A percentile compares a stretch with the other conserved stretches of the same genome.
Conservation (phyloP, 1,140 invertebrate genomes). For the Vollenhovia emeryi region DNA sequence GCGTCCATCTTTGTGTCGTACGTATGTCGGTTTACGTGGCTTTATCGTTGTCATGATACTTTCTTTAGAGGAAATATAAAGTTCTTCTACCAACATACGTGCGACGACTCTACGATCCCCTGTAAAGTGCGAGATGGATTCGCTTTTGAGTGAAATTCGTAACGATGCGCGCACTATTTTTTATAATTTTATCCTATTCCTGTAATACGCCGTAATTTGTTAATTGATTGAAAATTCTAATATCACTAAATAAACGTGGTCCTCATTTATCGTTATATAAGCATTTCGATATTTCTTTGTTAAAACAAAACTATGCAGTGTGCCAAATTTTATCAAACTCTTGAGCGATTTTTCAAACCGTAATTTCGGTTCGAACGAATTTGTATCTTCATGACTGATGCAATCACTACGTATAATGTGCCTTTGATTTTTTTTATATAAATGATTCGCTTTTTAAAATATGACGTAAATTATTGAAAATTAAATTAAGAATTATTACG, state of each 20-base stretch:
- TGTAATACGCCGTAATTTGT: not conserved
- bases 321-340: constrained; percentile 33
- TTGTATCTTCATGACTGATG: not conserved
- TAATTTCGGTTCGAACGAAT: not conserved
- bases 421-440: constrained; percentile 6
- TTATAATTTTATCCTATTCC: not conserved
- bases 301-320: not conserved
- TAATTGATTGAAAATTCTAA: not conserved
- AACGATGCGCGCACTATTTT: constrained; percentile 27
- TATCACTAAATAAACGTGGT: not conserved
- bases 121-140: constrained; percentile 10
- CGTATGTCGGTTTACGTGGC: not conserved
- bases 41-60: not conserved
- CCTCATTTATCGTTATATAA: no score
- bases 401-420: not conserved
- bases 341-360: not conserved
- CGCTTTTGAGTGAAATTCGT: constrained; percentile 28
- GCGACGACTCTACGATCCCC: not conserved
- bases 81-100: not conserved
- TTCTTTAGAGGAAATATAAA: not conserved
- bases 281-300: not conserved
- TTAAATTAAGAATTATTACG: not conserved
- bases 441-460: not conserved
- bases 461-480: not conserved
- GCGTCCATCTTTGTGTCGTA: not conserved